A percentile compares a stretch with the other conserved stretches of the same genome.
Conservation (phyloP, 2,888 invertebrate species). For the Drosophila nigritarsus region DNA sequence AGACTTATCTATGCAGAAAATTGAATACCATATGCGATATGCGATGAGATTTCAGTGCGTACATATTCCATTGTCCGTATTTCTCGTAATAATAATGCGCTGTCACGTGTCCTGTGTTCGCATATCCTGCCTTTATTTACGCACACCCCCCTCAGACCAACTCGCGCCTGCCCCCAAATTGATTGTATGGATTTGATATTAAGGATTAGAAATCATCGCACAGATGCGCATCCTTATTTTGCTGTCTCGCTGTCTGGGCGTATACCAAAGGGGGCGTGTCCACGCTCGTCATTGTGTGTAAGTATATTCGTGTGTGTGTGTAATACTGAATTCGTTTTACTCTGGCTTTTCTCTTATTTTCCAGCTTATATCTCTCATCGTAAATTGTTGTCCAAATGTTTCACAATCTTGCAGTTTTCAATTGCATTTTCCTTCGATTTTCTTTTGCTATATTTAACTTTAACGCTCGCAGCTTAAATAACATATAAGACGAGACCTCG, state of each 20-base stretch:
- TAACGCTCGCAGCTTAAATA: conserved; percentile 23
- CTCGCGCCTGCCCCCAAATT: conserved; percentile 58
- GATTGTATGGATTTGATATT: conserved; percentile 77
- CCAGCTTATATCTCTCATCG: conserved; percentile 12
- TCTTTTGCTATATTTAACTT: conserved; percentile 39
- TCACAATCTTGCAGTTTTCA: conserved; percentile 32
- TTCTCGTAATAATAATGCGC: conserved; percentile 60
- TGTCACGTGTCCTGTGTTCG: conserved; percentile 60
- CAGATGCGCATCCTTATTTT: conserved; percentile 52
- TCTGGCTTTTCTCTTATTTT: neutral
- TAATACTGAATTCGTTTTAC: conserved; percentile 18
- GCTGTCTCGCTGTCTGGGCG: conserved; percentile 7
- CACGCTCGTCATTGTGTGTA: neutral
- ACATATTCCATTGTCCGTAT: conserved; percentile 27
- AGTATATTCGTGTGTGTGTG: neutral
- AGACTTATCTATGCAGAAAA: conserved; percentile 77
- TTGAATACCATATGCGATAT: conserved; percentile 65
- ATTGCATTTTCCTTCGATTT: conserved; percentile 65
- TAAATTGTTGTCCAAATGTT: conserved; percentile 28
- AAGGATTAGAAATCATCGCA: conserved; percentile 72
- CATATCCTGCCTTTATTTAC: neutral
- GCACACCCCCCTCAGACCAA: too few relatives aligned
- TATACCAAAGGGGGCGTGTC: neutral
- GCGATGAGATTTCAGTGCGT: conserved; percentile 29
- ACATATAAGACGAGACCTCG: conserved; percentile 5